A percentile compares a stretch with the other conserved stretches of the same genome.
These are phyloP conservation scores for Epistrophella euchroma DNA, from an alignment of 2,888 invertebrate genomes.

Conservation along the genomic window DNA sequence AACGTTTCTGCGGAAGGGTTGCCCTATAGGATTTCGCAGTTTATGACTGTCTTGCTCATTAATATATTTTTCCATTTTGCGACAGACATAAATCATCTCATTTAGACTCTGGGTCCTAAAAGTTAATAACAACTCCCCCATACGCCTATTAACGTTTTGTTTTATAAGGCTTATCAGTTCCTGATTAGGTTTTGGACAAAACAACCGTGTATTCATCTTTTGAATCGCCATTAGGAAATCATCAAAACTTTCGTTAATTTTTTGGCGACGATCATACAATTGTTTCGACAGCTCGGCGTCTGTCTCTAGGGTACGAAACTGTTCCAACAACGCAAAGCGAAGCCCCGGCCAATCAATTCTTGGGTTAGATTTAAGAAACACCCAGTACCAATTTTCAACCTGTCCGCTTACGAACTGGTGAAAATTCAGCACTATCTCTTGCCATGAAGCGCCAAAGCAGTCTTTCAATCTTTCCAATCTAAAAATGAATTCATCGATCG, in stretches of 20 bases:
- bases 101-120: not conserved
- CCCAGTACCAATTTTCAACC: not conserved
- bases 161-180: not conserved
- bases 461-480: not conserved
- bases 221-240: not conserved
- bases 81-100: not conserved
- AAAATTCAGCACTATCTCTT: not conserved
- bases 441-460: not conserved
- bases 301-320: not conserved
- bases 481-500: constrained; percentile 22
- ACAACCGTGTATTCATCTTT: not conserved
- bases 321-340: not conserved
- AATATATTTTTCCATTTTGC: not conserved
- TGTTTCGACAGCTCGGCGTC: not conserved
- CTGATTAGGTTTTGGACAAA: not conserved
- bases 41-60: not conserved
- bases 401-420: not conserved
- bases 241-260: not conserved
- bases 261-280: not conserved
- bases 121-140: not conserved
- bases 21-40: not conserved
- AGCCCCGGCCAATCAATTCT: not conserved
- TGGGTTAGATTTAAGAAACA: not conserved
- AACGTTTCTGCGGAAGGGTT: not conserved
- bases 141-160: not conserved